These are phyloP conservation scores for Pipistrellus kuhlii DNA, from an alignment of 2,797 vertebrate species.

Conservation along the genomic window DNA sequence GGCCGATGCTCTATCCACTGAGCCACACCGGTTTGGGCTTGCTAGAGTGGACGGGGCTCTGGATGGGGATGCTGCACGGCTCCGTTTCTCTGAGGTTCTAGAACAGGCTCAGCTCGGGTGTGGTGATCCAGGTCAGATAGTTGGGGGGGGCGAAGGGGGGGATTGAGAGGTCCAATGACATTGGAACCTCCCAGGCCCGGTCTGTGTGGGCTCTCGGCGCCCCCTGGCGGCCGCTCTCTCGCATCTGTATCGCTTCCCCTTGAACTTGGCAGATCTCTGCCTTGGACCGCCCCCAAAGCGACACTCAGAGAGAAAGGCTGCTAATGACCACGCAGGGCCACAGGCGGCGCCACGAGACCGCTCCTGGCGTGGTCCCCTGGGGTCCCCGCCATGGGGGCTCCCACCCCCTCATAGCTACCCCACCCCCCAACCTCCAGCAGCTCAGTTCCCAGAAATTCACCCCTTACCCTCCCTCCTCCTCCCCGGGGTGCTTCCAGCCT, in stretches of 20 bases:
- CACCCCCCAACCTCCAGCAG: too few species aligned
- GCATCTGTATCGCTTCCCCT: neutral
- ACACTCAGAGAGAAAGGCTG: neutral
- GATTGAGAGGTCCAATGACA: too few species aligned
- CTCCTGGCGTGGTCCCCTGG: neutral
- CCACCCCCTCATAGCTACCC: too few species aligned
- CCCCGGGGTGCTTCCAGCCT: neutral
- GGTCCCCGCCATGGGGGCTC: conserved; percentile 1
- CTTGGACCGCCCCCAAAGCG: accelerated
- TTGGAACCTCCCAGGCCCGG: accelerated
- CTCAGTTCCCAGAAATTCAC: neutral
- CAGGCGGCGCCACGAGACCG: neutral
- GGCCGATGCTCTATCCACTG: too few species aligned
- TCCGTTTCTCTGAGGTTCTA: too few species aligned
- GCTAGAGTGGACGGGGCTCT: too few species aligned
- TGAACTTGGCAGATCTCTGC: neutral
- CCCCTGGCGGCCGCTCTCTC: conserved; percentile 25
- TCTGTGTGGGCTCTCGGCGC: neutral
- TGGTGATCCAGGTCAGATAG: too few species aligned
- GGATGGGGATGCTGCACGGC: too few species aligned
- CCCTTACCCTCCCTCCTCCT: too few species aligned
- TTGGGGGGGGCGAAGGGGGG: too few species aligned
- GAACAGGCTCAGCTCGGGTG: too few species aligned
- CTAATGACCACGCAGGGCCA: neutral
- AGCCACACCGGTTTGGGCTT: too few species aligned